Percentiles rank a stretch among this genome's conserved stretches.
Evolutionary conservation across 2,888 invertebrate genomes (phyloP).

Genomic region (Mimachlamys varia): DNA sequence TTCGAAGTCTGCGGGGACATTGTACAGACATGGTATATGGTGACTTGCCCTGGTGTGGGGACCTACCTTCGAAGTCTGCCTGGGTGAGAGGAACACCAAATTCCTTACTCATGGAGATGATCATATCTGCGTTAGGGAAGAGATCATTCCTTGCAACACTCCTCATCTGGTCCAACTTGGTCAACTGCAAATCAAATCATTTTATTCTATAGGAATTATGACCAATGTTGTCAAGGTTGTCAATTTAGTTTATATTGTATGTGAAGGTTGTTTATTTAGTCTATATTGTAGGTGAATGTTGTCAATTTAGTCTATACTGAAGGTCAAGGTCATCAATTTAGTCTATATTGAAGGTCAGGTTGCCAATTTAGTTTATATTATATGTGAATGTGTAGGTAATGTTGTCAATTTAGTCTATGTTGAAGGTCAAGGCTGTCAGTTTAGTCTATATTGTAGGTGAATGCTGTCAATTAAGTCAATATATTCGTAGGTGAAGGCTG

Average conservation of each 20-base stretch:
- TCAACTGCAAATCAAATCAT: constrained; percentile 56
- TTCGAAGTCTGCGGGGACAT: constrained; percentile 78
- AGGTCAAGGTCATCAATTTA: neutral
- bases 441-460: too few relatives aligned
- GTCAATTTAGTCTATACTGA: neutral
- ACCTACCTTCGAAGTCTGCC: constrained; percentile 77
- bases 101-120: constrained; percentile 80
- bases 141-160: constrained; percentile 76
- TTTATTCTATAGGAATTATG: neutral
- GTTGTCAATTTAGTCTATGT: too few relatives aligned
- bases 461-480: too few relatives aligned
- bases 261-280: neutral
- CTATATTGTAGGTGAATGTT: too few relatives aligned
- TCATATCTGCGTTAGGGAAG: constrained; percentile 79
- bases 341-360: neutral
- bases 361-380: too few relatives aligned
- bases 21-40: too few relatives aligned
- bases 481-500: too few relatives aligned
- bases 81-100: constrained; percentile 80
- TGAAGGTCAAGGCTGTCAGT: too few relatives aligned
- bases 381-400: too few relatives aligned
- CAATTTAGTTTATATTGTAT: neutral
- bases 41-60: neutral
- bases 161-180: constrained; percentile 66
- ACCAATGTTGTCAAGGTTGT: neutral